Conservation (phyloP, 2,113 vertebrate genomes). For the Glaucomys volans region DNA sequence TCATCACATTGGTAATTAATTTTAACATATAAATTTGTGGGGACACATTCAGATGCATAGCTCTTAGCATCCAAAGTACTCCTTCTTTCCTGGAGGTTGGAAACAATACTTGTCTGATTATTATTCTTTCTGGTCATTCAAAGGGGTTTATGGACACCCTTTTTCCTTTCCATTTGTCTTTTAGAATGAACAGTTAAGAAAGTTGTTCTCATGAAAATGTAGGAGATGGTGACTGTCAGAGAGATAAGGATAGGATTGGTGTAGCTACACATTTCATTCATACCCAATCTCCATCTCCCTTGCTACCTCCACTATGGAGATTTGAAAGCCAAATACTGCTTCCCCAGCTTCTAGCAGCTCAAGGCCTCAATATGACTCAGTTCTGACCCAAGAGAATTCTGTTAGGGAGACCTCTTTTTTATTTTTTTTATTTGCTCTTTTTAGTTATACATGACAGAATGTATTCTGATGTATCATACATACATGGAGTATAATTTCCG, state of each 20-base stretch:
- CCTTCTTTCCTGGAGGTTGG: neutral
- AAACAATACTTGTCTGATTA: neutral
- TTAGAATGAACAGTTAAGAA: neutral
- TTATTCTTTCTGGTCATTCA: neutral
- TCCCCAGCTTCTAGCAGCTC: neutral
- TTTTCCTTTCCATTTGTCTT: neutral
- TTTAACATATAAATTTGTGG: neutral
- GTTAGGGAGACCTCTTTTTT: neutral
- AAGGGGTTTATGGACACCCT: neutral
- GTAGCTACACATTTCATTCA: neutral
- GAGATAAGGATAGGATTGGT: neutral
- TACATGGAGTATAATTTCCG: too few species aligned
- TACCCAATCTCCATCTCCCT: neutral
- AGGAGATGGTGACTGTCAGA: neutral
- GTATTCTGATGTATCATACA: too few species aligned
- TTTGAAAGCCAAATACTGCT: neutral
- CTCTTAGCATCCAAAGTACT: neutral
- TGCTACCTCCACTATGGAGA: neutral
- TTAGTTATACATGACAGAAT: too few species aligned
- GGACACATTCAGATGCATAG: neutral
- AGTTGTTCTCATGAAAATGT: neutral
- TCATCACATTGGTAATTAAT: neutral
- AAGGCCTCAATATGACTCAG: neutral
- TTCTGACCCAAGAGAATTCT: slow-evolving; percentile 12
- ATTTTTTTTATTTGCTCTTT: too few species aligned